Evolutionary conservation across 2,888 invertebrate genomes (phyloP), one percentile per base, ranked within the genome.

Genomic region (Acanthacorydalis orientalis): DNA sequence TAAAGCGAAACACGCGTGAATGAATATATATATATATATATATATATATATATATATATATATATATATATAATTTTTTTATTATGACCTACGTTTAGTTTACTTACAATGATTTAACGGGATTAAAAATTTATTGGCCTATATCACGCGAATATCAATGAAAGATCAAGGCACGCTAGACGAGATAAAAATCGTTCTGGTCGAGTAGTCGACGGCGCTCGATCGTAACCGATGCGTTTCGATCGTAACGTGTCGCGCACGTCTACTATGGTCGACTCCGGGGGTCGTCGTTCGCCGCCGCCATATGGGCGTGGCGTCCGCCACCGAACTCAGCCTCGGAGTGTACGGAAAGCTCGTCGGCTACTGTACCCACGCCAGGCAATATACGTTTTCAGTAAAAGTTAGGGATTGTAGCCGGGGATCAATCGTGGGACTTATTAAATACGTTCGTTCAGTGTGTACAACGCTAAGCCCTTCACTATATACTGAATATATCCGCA

Each of bases 391-490:
- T 38, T 38, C 16, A 23, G 45, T 45, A 45, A 46, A 46, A 41
- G 40, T 46, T 31, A 41, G 46, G 46, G 46, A 46, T 46, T 46
- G 46, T 31, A 12, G 46, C 40, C 46, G 16, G 41, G 46, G 46
- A 33, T 46, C 41, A 41, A 46, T 46, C 40, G 34, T 31, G 31
- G 41, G 40, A 46, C 46, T 46, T 46, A 46, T 46, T 46, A 46
- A 42, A 46, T 46, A 46, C 46, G 40, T 31, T 46, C 46, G 46
- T 44, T 31, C 40, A 16, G 46, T 46, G 46, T 46, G 46, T 46
- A 46, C 46, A 46, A 14, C 46, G 42, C 37, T 46, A 46, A 46
- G 46, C 46, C 46, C 32, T 33, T 46, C 40, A 34, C 46, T 31
- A 32, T 42, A 42, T 40, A 39, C 46, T 15, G 31, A 16, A 38